These are phyloP conservation scores for Glossosoma conforme DNA, from an alignment of 1,140 invertebrate genomes.

Conservation along the genomic window DNA sequence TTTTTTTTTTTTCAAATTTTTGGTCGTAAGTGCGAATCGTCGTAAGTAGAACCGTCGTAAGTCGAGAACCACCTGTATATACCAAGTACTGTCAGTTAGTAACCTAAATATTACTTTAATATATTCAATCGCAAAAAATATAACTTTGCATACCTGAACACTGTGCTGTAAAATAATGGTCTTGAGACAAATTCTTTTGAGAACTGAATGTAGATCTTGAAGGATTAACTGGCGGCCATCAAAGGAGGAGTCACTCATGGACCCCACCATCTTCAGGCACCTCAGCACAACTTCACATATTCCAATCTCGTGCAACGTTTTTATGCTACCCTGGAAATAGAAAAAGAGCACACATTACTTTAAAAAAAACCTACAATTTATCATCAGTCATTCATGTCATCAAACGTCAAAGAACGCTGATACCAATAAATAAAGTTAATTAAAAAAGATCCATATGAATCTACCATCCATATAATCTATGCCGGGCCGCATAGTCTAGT, in stretches of 20 bases:
- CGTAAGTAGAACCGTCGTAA: too few species aligned
- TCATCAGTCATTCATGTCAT: too few species aligned
- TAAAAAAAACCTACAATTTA: not conserved
- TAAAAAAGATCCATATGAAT: too few species aligned
- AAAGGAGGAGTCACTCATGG: slow-evolving; percentile 25
- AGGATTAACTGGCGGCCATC: slow-evolving; percentile 37
- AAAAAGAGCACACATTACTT: not conserved
- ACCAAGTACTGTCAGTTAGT: too few species aligned
- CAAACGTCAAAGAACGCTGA: too few species aligned
- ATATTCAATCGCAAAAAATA: not conserved
- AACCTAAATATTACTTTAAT: not conserved
- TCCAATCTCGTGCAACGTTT: slow-evolving; percentile 42
- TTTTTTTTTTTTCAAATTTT: too few species aligned
- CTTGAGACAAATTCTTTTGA: slow-evolving; percentile 36
- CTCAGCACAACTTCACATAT: slow-evolving; percentile 39
- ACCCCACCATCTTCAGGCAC: slow-evolving; percentile 35
- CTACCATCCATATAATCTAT: too few species aligned
- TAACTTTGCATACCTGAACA: slow-evolving; percentile 35
- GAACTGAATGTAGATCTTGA: slow-evolving; percentile 38
- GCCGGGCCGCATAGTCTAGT: too few species aligned
- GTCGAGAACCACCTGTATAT: too few species aligned
- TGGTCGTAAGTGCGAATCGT: too few species aligned
- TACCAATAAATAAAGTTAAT: too few species aligned
- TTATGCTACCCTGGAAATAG: slow-evolving; percentile 38
- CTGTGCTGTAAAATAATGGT: slow-evolving; percentile 36